Conservation (phyloP, 2,113 vertebrate species). For the Nymphicus hollandicus region DNA sequence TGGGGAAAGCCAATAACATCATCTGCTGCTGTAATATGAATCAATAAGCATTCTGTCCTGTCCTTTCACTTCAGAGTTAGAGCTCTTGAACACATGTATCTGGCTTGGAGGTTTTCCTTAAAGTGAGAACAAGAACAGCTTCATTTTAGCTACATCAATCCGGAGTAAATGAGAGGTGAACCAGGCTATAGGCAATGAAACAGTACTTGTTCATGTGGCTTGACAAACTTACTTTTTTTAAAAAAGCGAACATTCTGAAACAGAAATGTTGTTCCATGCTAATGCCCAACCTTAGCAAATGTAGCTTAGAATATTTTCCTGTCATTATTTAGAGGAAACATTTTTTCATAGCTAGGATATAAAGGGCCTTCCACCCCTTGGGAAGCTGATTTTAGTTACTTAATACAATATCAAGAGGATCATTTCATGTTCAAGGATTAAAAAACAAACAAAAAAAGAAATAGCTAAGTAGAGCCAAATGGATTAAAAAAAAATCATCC, state of each 20-base stretch:
- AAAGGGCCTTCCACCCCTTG: not conserved
- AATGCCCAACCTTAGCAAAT: not conserved
- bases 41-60: not conserved
- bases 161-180: not conserved
- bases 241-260: not conserved
- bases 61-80: not conserved
- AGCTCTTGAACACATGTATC: not conserved
- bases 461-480: constrained; percentile 17
- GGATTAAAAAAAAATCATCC: not conserved
- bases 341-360: not conserved
- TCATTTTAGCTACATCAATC: not conserved
- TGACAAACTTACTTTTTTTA: not conserved
- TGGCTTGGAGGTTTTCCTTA: not conserved
- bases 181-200: not conserved
- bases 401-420: not conserved
- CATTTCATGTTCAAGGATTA: not conserved
- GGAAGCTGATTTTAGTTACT: not conserved
- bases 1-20: not conserved
- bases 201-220: rapidly evolving
- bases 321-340: not conserved
- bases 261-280: not conserved
- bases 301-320: not conserved
- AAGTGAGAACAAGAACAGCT: not conserved
- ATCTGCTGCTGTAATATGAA: not conserved
- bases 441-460: not conserved